These are phyloP conservation scores for Amitus sp. DNA, from an alignment of 2,888 invertebrate species.

Conservation along the genomic window DNA sequence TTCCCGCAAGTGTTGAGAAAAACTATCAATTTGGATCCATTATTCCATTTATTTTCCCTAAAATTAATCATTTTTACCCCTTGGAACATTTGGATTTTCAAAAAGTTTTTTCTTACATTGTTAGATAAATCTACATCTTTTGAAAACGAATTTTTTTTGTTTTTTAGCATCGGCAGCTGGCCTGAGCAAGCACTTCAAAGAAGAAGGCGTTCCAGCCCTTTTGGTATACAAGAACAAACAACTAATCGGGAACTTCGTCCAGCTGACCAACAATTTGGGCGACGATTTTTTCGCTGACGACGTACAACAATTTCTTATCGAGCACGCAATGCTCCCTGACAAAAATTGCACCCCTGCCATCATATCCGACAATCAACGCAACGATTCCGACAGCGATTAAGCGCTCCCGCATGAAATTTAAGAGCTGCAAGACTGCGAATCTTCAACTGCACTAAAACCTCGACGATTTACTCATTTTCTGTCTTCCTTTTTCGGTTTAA, in stretches of 20 bases:
- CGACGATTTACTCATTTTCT: no score
- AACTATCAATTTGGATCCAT: no score
- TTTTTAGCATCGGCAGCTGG: slow-evolving; percentile 78
- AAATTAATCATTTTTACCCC: no score
- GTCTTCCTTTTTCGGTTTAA: no score
- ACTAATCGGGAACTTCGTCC: slow-evolving; percentile 92
- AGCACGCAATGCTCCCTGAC: slow-evolving; percentile 83
- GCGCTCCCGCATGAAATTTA: neutral
- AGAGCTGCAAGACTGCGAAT: slow-evolving; percentile 2
- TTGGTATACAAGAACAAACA: slow-evolving; percentile 91
- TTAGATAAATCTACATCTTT: no score
- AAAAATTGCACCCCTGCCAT: slow-evolving; percentile 71
- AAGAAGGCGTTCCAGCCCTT: slow-evolving; percentile 90
- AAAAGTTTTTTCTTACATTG: no score
- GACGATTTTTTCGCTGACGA: slow-evolving; percentile 91
- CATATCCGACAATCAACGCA: slow-evolving; percentile 30
- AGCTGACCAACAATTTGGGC: slow-evolving; percentile 86
- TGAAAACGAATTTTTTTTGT: no score
- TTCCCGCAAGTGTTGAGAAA: no score
- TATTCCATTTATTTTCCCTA: no score
- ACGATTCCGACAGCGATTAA: slow-evolving; percentile 42
- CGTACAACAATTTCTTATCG: slow-evolving; percentile 89
- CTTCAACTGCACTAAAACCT: slow-evolving; percentile 3
- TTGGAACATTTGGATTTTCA: no score
- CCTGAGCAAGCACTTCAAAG: slow-evolving; percentile 85